A percentile compares a stretch with the other conserved stretches of the same genome.
These are phyloP conservation scores for Montipora foliosa DNA, from an alignment of 64 coral and sea anemone genomes.

Conservation along the genomic window DNA sequence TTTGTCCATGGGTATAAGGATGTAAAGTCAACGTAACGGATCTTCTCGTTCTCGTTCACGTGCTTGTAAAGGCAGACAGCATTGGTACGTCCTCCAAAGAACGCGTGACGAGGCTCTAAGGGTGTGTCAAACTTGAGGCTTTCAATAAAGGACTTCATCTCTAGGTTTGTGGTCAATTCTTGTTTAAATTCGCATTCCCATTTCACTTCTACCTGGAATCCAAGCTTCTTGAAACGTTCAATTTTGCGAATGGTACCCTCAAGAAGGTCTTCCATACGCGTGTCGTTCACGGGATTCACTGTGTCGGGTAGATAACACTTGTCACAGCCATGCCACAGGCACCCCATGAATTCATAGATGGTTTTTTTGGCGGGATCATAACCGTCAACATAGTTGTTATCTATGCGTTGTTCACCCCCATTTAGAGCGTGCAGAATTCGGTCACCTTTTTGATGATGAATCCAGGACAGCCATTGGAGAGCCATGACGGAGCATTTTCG, in stretches of 20 bases:
- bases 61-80: not conserved
- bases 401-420: too few species aligned
- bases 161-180: not conserved
- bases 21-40: constrained; percentile 3
- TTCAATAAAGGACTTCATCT: not conserved
- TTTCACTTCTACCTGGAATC: not conserved
- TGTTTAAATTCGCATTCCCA: constrained; percentile 58
- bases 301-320: not conserved
- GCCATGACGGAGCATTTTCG: not conserved
- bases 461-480: not conserved
- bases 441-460: too few species aligned
- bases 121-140: not conserved
- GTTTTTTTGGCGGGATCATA: too few species aligned
- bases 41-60: not conserved
- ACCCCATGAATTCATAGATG: too few species aligned
- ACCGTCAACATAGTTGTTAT: too few species aligned
- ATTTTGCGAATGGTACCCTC: not conserved
- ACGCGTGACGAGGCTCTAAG: constrained; percentile 13
- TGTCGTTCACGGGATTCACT: not conserved
- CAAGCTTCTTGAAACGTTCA: not conserved
- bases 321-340: too few species aligned
- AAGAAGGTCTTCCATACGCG: not conserved
- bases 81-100: constrained; percentile 51
- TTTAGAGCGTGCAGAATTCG: too few species aligned
- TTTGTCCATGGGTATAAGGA: constrained; percentile 5